A percentile compares a stretch with the other conserved stretches of the same genome.
These are phyloP conservation scores for Acanthococcus lagerstroemiae DNA, from an alignment of 2,888 invertebrate species.

Conservation along the genomic window DNA sequence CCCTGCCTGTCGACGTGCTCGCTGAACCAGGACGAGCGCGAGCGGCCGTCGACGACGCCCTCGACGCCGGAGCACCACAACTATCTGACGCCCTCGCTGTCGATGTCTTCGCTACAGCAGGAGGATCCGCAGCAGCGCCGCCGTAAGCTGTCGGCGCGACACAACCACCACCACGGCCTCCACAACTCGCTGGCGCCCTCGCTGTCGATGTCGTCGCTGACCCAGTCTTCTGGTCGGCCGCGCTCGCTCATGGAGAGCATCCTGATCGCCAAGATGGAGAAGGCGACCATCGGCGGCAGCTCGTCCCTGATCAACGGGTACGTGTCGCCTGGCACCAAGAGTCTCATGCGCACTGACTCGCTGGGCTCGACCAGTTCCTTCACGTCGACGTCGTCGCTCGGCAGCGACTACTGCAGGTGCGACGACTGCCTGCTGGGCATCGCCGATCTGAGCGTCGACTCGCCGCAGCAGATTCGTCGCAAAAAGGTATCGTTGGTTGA, in stretches of 20 bases:
- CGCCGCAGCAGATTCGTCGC: slow-evolving; percentile 40
- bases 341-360: slow-evolving; percentile 61
- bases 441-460: slow-evolving; percentile 49
- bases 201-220: slow-evolving; percentile 45
- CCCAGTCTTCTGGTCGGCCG: slow-evolving; percentile 48
- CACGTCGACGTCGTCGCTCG: slow-evolving; percentile 36
- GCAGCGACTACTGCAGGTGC: slow-evolving; percentile 66
- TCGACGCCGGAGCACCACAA: slow-evolving; percentile 25
- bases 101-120: slow-evolving; percentile 1
- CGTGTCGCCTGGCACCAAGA: slow-evolving; percentile 40
- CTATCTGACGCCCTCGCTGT: background rate
- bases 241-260: slow-evolving; percentile 71
- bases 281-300: slow-evolving; percentile 47
- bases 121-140: background rate
- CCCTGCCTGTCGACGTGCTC: slow-evolving; percentile 16
- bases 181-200: slow-evolving; percentile 41
- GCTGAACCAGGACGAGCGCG: background rate
- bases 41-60: slow-evolving; percentile 45
- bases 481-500: slow-evolving; percentile 34
- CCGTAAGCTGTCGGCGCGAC: slow-evolving; percentile 46
- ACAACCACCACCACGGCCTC: slow-evolving; percentile 36
- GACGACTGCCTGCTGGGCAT: slow-evolving; percentile 76
- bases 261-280: slow-evolving; percentile 71
- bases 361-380: slow-evolving; percentile 47
- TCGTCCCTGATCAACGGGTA: slow-evolving; percentile 39